phyloP scores from a whole-genome alignment of 2,797 vertebrate genomes.

The Brachymystax lenok region DNA sequence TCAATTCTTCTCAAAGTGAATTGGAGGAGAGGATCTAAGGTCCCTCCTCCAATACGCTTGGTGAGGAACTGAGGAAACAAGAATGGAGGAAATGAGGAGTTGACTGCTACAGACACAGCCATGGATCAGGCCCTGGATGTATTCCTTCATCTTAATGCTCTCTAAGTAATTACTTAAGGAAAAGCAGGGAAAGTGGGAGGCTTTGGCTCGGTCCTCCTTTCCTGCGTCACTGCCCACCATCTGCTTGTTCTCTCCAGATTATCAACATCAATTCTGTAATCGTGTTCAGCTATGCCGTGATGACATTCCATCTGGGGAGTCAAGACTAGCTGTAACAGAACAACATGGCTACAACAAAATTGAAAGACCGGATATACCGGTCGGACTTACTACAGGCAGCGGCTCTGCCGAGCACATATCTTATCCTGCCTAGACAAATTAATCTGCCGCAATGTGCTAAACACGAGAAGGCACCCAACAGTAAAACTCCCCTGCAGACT shows the following conservation, averaged over 20 bases:
- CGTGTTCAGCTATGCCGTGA: constrained; percentile 43
- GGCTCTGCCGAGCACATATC: constrained; percentile 1
- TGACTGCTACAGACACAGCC: not conserved
- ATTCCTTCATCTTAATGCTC: constrained; percentile 59
- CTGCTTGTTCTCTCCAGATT: constrained; percentile 68
- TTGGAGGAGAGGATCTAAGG: no score
- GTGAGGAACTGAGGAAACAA: not conserved
- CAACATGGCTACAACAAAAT: constrained; percentile 27
- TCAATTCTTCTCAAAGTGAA: no score
- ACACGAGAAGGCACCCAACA: not conserved
- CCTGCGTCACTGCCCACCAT: constrained; percentile 56
- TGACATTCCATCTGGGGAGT: constrained; percentile 65
- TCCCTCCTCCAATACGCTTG: no score
- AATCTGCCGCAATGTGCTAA: constrained; percentile 22
- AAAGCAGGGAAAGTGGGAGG: constrained; percentile 17
- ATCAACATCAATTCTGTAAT: constrained; percentile 70
- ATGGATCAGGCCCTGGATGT: constrained; percentile 26
- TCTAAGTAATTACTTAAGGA: constrained; percentile 58
- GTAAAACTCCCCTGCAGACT: constrained; percentile 6
- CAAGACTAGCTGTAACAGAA: constrained; percentile 16
- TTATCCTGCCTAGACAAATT: constrained; percentile 53
- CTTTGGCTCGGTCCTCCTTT: constrained; percentile 44
- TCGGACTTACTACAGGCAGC: constrained; percentile 21
- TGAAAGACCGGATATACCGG: constrained; percentile 45
- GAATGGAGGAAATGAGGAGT: not conserved